A percentile compares a stretch with the other conserved stretches of the same genome.
phyloP scores from a whole-genome alignment of 2,797 vertebrate species.

The Chiroxiphia lanceolata region DNA sequence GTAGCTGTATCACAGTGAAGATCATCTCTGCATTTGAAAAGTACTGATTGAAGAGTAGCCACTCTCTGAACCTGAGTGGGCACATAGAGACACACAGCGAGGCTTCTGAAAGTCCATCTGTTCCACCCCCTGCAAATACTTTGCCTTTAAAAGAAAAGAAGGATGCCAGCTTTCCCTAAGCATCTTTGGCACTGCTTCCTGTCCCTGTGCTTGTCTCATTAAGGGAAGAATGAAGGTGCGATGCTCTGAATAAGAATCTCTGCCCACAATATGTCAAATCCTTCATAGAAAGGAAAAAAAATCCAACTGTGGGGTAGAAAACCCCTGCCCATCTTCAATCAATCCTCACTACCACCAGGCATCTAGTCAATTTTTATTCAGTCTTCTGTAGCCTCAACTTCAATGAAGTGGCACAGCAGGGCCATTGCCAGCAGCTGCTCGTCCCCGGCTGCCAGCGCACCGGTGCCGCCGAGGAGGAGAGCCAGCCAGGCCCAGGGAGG shows the following conservation, averaged over 20 bases:
- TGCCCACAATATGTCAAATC: conserved; percentile 74
- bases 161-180: background rate
- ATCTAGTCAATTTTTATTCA: conserved; percentile 82
- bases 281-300: conserved; percentile 81
- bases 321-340: conserved; percentile 87
- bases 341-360: conserved; percentile 83
- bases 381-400: conserved; percentile 76
- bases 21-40: conserved; percentile 5
- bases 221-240: conserved; percentile 57
- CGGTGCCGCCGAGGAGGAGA: background rate
- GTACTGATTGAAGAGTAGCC: background rate
- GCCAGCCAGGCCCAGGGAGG: background rate
- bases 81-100: background rate
- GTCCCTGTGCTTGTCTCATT: conserved; percentile 25
- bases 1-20: background rate
- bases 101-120: background rate
- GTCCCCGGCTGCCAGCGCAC: conserved; percentile 23
- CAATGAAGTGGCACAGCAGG: conserved; percentile 80
- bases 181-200: background rate
- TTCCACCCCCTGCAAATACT: background rate
- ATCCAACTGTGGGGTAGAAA: conserved; percentile 84
- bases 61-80: background rate
- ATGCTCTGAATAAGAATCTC: conserved; percentile 47
- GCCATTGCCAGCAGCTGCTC: conserved; percentile 58
- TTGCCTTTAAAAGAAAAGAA: background rate